phyloP scores from a whole-genome alignment of 2,888 invertebrate genomes.

The Aporophyla nigra region DNA sequence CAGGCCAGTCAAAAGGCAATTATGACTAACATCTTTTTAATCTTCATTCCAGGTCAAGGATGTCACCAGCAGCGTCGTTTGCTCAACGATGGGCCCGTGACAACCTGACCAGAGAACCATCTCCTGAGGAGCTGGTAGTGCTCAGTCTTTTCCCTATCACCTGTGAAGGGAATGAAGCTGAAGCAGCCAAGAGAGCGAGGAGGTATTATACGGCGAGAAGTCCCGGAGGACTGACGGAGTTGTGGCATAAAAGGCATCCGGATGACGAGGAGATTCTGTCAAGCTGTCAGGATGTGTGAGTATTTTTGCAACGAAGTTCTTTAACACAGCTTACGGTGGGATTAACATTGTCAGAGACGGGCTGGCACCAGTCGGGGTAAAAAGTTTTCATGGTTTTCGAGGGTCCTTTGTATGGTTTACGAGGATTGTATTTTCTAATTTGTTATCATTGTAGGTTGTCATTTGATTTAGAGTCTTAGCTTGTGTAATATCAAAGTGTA shows the following conservation, averaged over 20 bases:
- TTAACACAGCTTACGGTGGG: too few species aligned
- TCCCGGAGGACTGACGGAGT: slow-evolving; percentile 82
- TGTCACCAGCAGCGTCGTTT: slow-evolving; percentile 89
- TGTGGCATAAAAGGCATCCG: slow-evolving; percentile 86
- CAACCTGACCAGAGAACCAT: slow-evolving; percentile 81
- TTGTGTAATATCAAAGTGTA: neutral
- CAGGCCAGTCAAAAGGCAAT: too few species aligned
- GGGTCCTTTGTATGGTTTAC: too few species aligned
- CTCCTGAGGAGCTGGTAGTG: slow-evolving; percentile 79
- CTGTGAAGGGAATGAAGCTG: slow-evolving; percentile 82
- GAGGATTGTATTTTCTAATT: too few species aligned
- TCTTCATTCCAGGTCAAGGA: slow-evolving; percentile 76
- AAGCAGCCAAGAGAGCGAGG: slow-evolving; percentile 84
- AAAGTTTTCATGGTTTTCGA: too few species aligned
- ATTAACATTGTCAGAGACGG: too few species aligned
- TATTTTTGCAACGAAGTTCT: slow-evolving; percentile 35
- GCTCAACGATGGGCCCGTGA: slow-evolving; percentile 88
- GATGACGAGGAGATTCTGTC: slow-evolving; percentile 88
- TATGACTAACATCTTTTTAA: neutral
- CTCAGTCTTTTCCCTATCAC: slow-evolving; percentile 81
- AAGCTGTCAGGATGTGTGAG: slow-evolving; percentile 88
- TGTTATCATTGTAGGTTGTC: too few species aligned
- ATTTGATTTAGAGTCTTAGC: neutral
- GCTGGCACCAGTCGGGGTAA: too few species aligned
- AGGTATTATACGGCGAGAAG: slow-evolving; percentile 84